Evolutionary conservation across 1,140 invertebrate genomes (phyloP), one percentile per base, ranked within the genome.

Genomic region (Dreissena rostriformis): DNA sequence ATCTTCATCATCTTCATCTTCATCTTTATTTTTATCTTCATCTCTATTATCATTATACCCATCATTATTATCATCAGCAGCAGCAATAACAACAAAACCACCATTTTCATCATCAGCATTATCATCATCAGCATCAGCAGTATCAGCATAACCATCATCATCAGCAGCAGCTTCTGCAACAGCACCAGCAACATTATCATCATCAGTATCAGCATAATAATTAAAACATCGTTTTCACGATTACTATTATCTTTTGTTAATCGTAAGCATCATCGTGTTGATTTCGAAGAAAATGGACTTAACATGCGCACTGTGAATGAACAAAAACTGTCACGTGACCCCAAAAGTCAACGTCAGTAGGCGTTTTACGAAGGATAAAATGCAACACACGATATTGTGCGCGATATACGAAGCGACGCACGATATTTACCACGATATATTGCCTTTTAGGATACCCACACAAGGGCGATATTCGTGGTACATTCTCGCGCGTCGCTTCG

Each of bases 1-100:
- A 19, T 57, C 53, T 14, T 57, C 53, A 68, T 68, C 66, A 68
- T 68, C 66, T 14, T 68, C 66, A 68, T 68, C 66, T 14, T 68
- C 66, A 28, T 68, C 66, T 14, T 68, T 14, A 68, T 28, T 22
- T 12, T 22, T 24, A 68, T 68, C 28, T 14, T 28, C 28, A n/a
- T 68, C 28, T 14, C 24, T 22, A n/a, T 28, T 22, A 68, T 22
- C 28, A 22, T 68, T 22, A 68, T 68, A 12, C 12, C 24, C 66
- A 68, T 68, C 66, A 68, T 68, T 24, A 68, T 68, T 28, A 22
- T 68, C 11, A 68, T 68, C 22, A 68, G 14, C 11, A 14, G 12
- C 66, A 68, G 12, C 66, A 68, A 14, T 11, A 68, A 14, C 66
- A 68, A 14, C 66, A 68, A 14, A 14, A 68, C 24, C 28, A 68